phyloP scores from a whole-genome alignment of 1,140 invertebrate genomes.

The Saccostrea glomerata region DNA sequence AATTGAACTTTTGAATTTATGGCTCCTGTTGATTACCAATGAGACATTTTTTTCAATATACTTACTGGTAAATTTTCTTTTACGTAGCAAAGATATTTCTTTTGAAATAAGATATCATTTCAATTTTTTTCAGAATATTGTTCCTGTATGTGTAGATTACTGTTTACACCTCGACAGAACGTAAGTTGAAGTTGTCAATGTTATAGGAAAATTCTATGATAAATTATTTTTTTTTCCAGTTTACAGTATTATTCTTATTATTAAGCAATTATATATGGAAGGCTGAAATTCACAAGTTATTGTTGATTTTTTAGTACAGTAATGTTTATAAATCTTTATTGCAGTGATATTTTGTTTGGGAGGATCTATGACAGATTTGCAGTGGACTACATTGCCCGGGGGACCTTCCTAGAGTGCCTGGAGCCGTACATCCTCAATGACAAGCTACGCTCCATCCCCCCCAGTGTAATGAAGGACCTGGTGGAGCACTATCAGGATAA shows the following conservation, averaged over 20 bases:
- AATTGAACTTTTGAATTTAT: no score
- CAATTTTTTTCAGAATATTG: conserved; percentile 77
- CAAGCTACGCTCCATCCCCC: conserved; percentile 80
- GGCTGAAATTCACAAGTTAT: no score
- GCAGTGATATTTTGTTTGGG: conserved; percentile 80
- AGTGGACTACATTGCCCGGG: conserved; percentile 77
- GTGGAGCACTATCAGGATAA: conserved; percentile 81
- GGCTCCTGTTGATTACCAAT: no score
- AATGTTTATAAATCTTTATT: not conserved
- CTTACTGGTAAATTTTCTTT: no score
- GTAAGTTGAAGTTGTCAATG: conserved; percentile 63
- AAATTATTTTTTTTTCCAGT: not conserved
- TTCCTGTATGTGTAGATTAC: conserved; percentile 80
- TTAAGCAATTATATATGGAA: no score
- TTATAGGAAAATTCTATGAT: not conserved
- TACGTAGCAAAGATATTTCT: no score
- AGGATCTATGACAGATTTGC: conserved; percentile 80
- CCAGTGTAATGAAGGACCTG: conserved; percentile 82
- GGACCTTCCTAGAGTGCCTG: conserved; percentile 82
- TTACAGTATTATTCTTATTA: not conserved
- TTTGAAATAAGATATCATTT: no score
- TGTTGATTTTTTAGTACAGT: no score
- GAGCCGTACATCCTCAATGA: conserved; percentile 82
- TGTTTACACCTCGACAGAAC: conserved; percentile 77
- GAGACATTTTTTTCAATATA: no score